Percentiles rank a stretch among this genome's conserved stretches.
Evolutionary conservation across 92 coral and sea anemone species (phyloP).

Genomic region (Porites divaricata): DNA sequence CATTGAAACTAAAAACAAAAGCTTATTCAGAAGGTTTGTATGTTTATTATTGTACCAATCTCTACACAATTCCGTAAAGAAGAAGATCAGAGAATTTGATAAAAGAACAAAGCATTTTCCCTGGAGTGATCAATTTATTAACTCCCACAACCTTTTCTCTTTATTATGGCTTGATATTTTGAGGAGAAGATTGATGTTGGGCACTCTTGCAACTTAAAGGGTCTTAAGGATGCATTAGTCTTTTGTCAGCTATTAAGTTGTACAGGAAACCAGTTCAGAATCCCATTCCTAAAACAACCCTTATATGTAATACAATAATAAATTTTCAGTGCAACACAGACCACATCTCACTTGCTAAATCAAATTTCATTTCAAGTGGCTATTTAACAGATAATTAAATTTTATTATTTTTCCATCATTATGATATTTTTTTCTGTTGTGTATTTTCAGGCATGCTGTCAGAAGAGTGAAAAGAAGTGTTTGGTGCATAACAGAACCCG

Average conservation of each 20-base stretch:
- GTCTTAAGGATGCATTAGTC: no score
- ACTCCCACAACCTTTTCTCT: neutral
- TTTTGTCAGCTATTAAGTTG: no score
- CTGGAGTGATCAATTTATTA: neutral
- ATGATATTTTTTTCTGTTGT: neutral
- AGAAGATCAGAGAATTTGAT: no score
- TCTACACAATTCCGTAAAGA: no score
- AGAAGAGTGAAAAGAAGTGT: conserved; percentile 15
- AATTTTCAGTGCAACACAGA: no score
- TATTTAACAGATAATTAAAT: neutral
- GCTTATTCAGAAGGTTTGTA: conserved; percentile 23
- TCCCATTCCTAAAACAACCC: no score
- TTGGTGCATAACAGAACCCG: conserved; percentile 13
- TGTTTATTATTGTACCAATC: neutral
- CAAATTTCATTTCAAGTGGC: no score
- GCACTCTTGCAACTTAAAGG: neutral
- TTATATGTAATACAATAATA: no score
- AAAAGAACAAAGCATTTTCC: no score
- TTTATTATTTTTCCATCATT: neutral
- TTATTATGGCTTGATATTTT: neutral
- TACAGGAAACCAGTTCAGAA: no score
- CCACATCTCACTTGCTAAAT: no score
- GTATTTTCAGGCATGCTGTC: conserved; percentile 10
- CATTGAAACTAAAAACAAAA: neutral
- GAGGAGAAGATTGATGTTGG: no score